A percentile compares a stretch with the other conserved stretches of the same genome.
phyloP scores from a whole-genome alignment of 2,113 vertebrate genomes.

The Romanogobio albipinnatus region DNA sequence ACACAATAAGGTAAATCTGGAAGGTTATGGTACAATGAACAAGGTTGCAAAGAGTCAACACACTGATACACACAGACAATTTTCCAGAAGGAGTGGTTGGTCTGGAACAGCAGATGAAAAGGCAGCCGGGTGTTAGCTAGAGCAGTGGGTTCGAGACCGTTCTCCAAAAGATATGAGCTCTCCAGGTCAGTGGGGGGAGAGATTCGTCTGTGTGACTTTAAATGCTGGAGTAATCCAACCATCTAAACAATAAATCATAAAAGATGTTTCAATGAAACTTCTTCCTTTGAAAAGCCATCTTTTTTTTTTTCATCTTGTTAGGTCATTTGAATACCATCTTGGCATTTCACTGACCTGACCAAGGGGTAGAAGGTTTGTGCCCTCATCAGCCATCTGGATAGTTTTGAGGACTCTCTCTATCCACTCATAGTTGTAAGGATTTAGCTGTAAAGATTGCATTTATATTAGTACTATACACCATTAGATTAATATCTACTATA shows the following conservation, averaged over 20 bases:
- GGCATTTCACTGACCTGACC: conserved; percentile 77
- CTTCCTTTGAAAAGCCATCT: background rate
- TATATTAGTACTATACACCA: background rate
- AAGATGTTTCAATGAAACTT: background rate
- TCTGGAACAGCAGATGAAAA: conserved; percentile 91
- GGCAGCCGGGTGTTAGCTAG: conserved; percentile 85
- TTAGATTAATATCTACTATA: background rate
- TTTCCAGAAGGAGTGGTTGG: conserved; percentile 87
- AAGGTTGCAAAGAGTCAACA: background rate
- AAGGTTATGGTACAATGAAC: background rate
- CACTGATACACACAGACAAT: conserved; percentile 81
- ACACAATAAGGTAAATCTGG: background rate
- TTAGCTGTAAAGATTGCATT: conserved; percentile 78
- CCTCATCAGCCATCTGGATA: conserved; percentile 85
- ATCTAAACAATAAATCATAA: conserved; percentile 73
- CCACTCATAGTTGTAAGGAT: conserved; percentile 94
- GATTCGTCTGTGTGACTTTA: conserved; percentile 87
- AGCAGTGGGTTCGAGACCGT: conserved; percentile 75
- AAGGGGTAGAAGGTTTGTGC: conserved; percentile 78
- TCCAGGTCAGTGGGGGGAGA: conserved; percentile 86
- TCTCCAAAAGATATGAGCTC: conserved; percentile 83
- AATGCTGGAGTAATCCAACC: conserved; percentile 87
- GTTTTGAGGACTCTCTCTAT: conserved; percentile 88
- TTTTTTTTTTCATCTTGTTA: background rate
- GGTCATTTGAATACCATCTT: too few relatives aligned